Percentiles rank a stretch among this genome's conserved stretches.
phyloP scores from a whole-genome alignment of 2,888 invertebrate genomes.

The Cephus pulcher region DNA sequence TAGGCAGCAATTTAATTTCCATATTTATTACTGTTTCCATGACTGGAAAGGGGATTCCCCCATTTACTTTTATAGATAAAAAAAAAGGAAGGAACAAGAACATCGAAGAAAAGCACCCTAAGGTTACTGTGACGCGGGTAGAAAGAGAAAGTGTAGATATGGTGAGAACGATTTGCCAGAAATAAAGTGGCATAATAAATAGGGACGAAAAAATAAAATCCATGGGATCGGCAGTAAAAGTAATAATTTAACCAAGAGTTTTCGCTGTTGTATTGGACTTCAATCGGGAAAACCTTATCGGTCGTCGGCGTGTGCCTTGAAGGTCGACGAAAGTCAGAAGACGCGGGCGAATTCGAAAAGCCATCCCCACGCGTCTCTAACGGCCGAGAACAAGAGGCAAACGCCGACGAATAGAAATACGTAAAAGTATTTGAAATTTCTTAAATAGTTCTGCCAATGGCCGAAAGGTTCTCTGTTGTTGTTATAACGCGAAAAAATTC shows the following conservation, averaged over 20 bases:
- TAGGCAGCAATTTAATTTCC: neutral
- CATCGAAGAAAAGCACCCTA: neutral
- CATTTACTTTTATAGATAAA: neutral
- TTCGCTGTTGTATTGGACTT: neutral
- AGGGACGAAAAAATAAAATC: neutral
- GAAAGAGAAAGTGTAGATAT: neutral
- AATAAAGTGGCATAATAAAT: neutral
- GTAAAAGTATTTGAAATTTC: neutral
- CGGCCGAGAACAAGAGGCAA: neutral
- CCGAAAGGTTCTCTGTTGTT: neutral
- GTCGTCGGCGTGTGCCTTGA: neutral
- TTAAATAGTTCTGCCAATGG: neutral
- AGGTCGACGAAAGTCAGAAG: neutral
- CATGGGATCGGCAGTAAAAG: neutral
- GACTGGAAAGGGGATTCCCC: neutral
- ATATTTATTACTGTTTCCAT: neutral
- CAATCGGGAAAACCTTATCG: neutral
- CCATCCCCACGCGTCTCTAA: neutral
- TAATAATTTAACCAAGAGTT: neutral
- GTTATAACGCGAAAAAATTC: neutral
- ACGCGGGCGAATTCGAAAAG: neutral
- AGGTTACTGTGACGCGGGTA: neutral
- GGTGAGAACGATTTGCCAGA: neutral
- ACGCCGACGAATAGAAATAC: neutral
- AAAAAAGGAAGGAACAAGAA: neutral